Base-by-base conservation (phyloP, 2,113 vertebrate genomes). In the Melanerpes formicivorus region DNA sequence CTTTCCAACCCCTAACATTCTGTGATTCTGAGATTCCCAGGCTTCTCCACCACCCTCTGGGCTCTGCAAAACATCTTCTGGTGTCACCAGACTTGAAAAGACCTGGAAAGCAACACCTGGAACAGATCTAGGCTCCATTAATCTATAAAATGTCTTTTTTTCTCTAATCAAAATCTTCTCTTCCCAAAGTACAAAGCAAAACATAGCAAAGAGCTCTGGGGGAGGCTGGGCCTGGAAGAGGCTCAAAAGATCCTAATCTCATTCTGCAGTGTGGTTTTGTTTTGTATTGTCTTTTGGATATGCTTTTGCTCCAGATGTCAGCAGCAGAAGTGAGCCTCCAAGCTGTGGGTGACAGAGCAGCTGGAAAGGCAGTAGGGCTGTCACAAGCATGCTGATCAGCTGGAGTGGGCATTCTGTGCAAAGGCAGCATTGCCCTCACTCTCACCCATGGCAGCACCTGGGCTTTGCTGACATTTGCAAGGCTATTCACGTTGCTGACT, bases 181-280 rank as follows among this genome's bases (percentile, higher is more conserved):
- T 48, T 88, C 78, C 65, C 50, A 74, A 23, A 1, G 0, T 30
- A 82, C 56, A 90, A 89, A 87, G 56, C 30, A 92, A 70, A 93
- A 87, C 56, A 70, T 0, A 81, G 67, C 21, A 46, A 90, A 88
- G 90, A 70, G 42, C 71, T 92, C 71, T 80, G 81, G 60, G 75
- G 81, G 80, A 92, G 64, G 66, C 46, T 60, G 42, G n/a, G 63
- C 48, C 75, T 87, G 95, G 89, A 95, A 94, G 81, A 87, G 14
- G 56, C 95, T 95, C 92, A 89, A 77, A 93, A 96, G 90, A 94
- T 32, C 34, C 65, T 84, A 94, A 93, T 90, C 89, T 90, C 5
- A 0, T 87, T 83, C 71, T 72, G 70, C 56, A 79, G 69, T 32
- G 30, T 74, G 64, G 55, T 91, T 93, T 82, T 85, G 60, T 72